Evolutionary conservation across 2,888 invertebrate genomes (phyloP).

Genomic region (Fragum sueziense): DNA sequence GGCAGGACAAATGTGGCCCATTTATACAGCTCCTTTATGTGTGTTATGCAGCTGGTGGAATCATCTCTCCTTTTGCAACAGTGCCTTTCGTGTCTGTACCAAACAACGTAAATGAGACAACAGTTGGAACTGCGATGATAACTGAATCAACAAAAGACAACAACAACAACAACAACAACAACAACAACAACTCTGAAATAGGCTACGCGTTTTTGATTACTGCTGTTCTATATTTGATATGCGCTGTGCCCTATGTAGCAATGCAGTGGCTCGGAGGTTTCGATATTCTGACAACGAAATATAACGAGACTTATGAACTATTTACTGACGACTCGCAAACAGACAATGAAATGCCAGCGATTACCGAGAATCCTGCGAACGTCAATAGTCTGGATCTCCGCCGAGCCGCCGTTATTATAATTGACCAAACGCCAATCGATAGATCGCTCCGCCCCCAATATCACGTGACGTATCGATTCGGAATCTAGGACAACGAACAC

Average conservation of each 20-base stretch:
- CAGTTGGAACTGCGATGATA: background rate
- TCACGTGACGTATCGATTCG: too few species aligned
- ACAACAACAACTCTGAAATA: background rate
- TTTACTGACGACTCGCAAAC: too few species aligned
- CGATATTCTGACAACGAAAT: background rate
- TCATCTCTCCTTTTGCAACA: slow-evolving; percentile 16
- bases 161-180: background rate
- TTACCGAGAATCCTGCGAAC: background rate
- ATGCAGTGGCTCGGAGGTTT: background rate
- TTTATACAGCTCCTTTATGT: slow-evolving; percentile 26
- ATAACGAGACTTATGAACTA: too few species aligned
- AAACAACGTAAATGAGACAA: background rate
- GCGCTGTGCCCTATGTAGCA: background rate
- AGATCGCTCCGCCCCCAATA: too few species aligned
- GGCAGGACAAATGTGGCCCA: slow-evolving; percentile 20
- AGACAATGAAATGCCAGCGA: too few species aligned
- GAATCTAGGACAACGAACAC: too few species aligned
- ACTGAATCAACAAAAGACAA: background rate
- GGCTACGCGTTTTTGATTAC: background rate
- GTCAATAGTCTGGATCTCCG: background rate
- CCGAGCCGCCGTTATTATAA: background rate
- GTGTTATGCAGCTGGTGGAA: slow-evolving; percentile 19
- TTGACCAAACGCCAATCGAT: too few species aligned
- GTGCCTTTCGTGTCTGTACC: slow-evolving; percentile 3
- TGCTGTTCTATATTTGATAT: background rate